A percentile compares a stretch with the other conserved stretches of the same genome.
Evolutionary conservation across 2,888 invertebrate genomes (phyloP).

Genomic region (Allygus modestus): DNA sequence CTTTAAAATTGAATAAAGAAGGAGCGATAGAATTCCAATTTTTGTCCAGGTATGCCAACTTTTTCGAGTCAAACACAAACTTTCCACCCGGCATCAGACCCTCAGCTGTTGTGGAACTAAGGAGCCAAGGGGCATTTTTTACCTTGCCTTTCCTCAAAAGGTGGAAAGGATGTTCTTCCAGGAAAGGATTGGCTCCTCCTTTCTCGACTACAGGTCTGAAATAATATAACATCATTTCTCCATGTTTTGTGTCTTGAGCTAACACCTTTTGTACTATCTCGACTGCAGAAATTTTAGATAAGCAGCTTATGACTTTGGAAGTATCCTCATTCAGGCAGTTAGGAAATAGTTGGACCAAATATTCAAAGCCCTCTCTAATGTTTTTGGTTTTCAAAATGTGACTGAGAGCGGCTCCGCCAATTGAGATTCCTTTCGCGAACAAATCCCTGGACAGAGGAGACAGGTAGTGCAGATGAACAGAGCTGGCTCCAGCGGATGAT

Average conservation of each 20-base stretch:
- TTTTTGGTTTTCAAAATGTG: slow-evolving; percentile 80
- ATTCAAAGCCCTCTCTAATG: slow-evolving; percentile 79
- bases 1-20: slow-evolving; percentile 70
- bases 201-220: slow-evolving; percentile 85
- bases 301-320: slow-evolving; percentile 80
- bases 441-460: slow-evolving; percentile 72
- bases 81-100: slow-evolving; percentile 84
- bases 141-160: slow-evolving; percentile 80
- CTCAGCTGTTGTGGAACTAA: slow-evolving; percentile 82
- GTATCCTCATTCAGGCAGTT: slow-evolving; percentile 79
- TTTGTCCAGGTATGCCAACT: slow-evolving; percentile 63
- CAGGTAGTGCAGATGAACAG: slow-evolving; percentile 72
- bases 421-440: slow-evolving; percentile 81
- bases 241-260: slow-evolving; percentile 77
- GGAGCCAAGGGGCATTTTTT: slow-evolving; percentile 83
- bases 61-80: slow-evolving; percentile 42
- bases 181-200: slow-evolving; percentile 76
- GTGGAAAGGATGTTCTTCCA: slow-evolving; percentile 81
- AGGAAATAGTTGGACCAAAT: slow-evolving; percentile 77
- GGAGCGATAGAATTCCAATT: slow-evolving; percentile 70
- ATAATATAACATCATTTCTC: no score
- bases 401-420: slow-evolving; percentile 83
- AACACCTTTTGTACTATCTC: slow-evolving; percentile 36
- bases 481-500: slow-evolving; percentile 73
- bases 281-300: slow-evolving; percentile 79